phyloP scores from a whole-genome alignment of 2,888 invertebrate species.

The Tuberolachnus salignus region DNA sequence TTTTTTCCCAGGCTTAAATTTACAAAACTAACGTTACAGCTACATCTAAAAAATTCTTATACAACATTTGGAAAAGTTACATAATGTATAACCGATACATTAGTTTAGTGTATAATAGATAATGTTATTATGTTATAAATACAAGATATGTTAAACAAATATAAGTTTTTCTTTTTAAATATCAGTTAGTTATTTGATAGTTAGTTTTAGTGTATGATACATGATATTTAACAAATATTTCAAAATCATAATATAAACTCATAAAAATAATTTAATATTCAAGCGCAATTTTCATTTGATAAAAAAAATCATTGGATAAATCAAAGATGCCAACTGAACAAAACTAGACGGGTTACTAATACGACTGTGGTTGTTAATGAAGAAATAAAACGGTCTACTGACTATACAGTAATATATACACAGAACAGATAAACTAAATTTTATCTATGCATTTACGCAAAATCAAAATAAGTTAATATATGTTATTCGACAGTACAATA shows the following conservation, averaged over 20 bases:
- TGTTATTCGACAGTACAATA: constrained; percentile 1
- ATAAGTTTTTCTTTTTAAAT: too few species aligned
- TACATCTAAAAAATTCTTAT: not conserved
- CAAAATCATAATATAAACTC: too few species aligned
- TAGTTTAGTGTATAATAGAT: too few species aligned
- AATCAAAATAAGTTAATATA: constrained; percentile 14
- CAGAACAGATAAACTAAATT: constrained; percentile 1
- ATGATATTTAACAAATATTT: too few species aligned
- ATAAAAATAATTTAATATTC: too few species aligned
- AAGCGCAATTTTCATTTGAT: not conserved
- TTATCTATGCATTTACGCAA: not conserved
- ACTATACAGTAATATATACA: constrained; percentile 8
- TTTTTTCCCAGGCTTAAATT: too few species aligned
- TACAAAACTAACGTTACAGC: not conserved
- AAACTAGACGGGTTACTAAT: not conserved
- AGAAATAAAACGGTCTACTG: not conserved
- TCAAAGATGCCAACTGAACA: not conserved
- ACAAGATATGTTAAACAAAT: too few species aligned
- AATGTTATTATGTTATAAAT: too few species aligned
- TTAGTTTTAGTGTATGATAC: too few species aligned
- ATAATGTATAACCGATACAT: not conserved
- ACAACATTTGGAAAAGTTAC: not conserved
- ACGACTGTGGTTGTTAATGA: not conserved
- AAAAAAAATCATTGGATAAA: too few species aligned
- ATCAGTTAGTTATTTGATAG: too few species aligned